These are phyloP conservation scores for Drosophila ezoana DNA, from an alignment of 2,888 invertebrate genomes.

Conservation along the genomic window DNA sequence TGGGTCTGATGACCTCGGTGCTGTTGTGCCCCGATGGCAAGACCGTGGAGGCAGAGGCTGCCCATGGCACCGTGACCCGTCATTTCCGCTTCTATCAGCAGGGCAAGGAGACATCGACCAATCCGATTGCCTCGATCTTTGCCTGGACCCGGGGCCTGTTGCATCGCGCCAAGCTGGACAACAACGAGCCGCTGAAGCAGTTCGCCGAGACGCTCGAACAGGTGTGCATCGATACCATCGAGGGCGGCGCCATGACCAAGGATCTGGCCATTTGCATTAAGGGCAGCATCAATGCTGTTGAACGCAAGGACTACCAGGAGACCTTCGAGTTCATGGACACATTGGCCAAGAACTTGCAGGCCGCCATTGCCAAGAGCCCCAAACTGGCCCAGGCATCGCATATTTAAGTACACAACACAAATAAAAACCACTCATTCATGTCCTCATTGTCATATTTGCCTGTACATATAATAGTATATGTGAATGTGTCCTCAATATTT, in stretches of 20 bases:
- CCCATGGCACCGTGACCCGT: constrained; percentile 98
- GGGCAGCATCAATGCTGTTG: constrained; percentile 92
- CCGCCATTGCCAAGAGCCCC: constrained; percentile 57
- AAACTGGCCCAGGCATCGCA: constrained; percentile 46
- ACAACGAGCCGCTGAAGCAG: constrained; percentile 90
- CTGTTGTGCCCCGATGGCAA: constrained; percentile 98
- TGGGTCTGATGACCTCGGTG: constrained; percentile 99
- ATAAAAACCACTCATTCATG: neutral
- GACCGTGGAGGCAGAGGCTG: constrained; percentile 99
- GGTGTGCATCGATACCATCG: constrained; percentile 97
- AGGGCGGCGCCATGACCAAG: constrained; percentile 98
- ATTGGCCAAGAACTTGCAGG: constrained; percentile 93
- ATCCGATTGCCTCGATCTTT: constrained; percentile 99
- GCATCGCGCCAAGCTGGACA: constrained; percentile 97
- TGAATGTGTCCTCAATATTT: constrained; percentile 21
- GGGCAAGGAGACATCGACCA: constrained; percentile 99
- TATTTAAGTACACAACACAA: constrained; percentile 41
- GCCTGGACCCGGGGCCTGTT: constrained; percentile 98
- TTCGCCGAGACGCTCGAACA: constrained; percentile 95
- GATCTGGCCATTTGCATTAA: constrained; percentile 99
- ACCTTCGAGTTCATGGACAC: constrained; percentile 99
- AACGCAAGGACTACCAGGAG: constrained; percentile 94
- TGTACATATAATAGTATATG: constrained; percentile 32
- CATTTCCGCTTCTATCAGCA: constrained; percentile 95
- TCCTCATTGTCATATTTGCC: constrained; percentile 19